Percentiles rank a stretch among this genome's conserved stretches.
These are phyloP conservation scores for Edolisoma coerulescens DNA, from an alignment of 2,113 vertebrate genomes.

Conservation along the genomic window DNA sequence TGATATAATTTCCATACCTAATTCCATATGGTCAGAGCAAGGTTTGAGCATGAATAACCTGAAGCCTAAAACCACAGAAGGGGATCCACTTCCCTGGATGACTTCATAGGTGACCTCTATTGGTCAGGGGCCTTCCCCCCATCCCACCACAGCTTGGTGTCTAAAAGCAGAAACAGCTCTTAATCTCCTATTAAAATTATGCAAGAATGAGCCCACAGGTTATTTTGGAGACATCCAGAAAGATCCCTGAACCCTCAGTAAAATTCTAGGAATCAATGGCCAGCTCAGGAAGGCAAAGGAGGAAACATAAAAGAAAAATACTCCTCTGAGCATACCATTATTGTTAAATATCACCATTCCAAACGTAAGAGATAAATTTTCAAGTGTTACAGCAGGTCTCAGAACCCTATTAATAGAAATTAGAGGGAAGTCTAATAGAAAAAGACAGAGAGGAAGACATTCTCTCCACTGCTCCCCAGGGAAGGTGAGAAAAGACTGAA, in stretches of 20 bases:
- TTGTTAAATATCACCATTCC: constrained; percentile 68
- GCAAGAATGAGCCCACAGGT: neutral
- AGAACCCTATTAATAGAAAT: constrained; percentile 67
- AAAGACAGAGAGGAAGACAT: constrained; percentile 51
- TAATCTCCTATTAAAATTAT: neutral
- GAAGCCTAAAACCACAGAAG: neutral
- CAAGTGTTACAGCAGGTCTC: constrained; percentile 35
- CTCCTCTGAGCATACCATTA: constrained; percentile 39
- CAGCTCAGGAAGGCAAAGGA: neutral
- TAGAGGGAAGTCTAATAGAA: constrained; percentile 42
- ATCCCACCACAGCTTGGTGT: neutral
- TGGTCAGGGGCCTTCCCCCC: neutral
- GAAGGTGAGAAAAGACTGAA: constrained; percentile 53
- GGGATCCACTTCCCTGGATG: neutral
- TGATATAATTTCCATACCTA: neutral
- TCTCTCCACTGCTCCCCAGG: constrained; percentile 49
- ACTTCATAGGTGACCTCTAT: neutral
- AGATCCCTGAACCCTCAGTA: neutral
- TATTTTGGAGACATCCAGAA: neutral
- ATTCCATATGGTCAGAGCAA: neutral
- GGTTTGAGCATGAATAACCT: neutral
- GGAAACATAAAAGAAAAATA: constrained; percentile 13
- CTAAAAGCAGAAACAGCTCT: neutral
- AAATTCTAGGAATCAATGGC: constrained; percentile 14
- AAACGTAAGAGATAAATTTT: constrained; percentile 64